Percentiles rank a stretch among this genome's conserved stretches.
Conservation (phyloP, 2,797 vertebrate species). For the Hippocampus kuda region DNA sequence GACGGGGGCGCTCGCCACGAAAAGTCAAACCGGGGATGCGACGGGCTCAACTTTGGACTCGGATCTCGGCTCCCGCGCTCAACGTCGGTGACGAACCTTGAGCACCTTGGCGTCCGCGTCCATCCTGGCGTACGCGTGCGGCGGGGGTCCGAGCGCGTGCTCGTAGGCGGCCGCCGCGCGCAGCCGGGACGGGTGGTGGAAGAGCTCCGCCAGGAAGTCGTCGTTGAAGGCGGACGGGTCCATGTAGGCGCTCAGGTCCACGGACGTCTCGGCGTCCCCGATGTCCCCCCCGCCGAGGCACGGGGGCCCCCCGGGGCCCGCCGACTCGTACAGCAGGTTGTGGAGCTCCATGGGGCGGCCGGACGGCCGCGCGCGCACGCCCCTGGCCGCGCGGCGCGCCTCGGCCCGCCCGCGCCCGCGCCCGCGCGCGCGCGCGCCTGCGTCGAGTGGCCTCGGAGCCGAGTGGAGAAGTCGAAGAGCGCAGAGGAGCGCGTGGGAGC, state of each 20-base stretch:
- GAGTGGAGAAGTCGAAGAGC: too few relatives aligned
- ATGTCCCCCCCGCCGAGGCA: slow-evolving; percentile 78
- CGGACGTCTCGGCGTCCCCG: slow-evolving; percentile 94
- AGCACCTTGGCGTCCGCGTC: slow-evolving; percentile 72
- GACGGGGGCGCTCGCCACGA: too few relatives aligned
- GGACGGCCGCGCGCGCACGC: slow-evolving; percentile 58
- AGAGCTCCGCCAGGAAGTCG: slow-evolving; percentile 94
- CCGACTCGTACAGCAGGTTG: slow-evolving; percentile 92
- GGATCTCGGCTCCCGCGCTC: too few relatives aligned
- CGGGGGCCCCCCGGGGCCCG: slow-evolving; percentile 65
- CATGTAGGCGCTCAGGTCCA: slow-evolving; percentile 97
- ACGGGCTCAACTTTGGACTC: too few relatives aligned
- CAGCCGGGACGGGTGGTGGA: slow-evolving; percentile 85
- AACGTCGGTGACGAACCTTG: background rate
- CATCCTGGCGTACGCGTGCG: slow-evolving; percentile 65
- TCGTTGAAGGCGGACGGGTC: slow-evolving; percentile 95
- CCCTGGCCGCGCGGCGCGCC: background rate
- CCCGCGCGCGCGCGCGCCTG: too few relatives aligned
- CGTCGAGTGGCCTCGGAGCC: too few relatives aligned
- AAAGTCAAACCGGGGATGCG: too few relatives aligned
- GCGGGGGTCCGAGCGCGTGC: slow-evolving; percentile 46
- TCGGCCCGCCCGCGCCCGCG: background rate
- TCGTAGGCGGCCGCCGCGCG: slow-evolving; percentile 73
- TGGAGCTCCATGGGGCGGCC: slow-evolving; percentile 90
- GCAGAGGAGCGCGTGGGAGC: too few relatives aligned